Evolutionary conservation across 2,888 invertebrate genomes (phyloP), one percentile per base, ranked within the genome.

Genomic region (Drosophila falleni): DNA sequence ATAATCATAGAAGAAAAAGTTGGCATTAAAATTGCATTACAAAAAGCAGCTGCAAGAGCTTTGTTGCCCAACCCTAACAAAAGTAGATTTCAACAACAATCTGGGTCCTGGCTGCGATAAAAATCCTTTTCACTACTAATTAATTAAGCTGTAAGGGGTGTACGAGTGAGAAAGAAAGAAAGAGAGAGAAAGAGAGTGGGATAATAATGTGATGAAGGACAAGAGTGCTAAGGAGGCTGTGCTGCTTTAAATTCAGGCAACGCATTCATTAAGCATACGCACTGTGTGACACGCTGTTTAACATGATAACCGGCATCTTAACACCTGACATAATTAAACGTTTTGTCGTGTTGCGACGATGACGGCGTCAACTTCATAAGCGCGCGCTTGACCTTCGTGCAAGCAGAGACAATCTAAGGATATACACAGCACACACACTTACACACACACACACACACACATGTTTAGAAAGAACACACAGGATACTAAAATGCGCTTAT

Each of bases 241-340:
- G 37, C 41, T 60, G 53, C 47, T 59, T 75, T 75, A 64, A 73
- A 78, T 78, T 68, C 73, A 71, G 64, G 37, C 63, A 69, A 66
- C 55, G 47, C 58, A 51, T 69, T 59, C 42, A 69, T 82, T 73
- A 80, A 71, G 74, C 53, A 78, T 77, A 87, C 85, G 87, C 84
- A 76, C 67, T 63, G 68, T 88, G 54, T 86, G 58, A 46, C 61
- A 53, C 64, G 69, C 59, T 71, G 66, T 53, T 67, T 61, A 67
- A 78, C 74, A 74, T 62, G 81, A 84, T 86, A 86, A 89, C 76
- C 73, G 75, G 70, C 87, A 71, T 81, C 80, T 84, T 84, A 84
- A 75, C 87, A 89, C 89, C 89, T 86, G 87, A 81, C 85, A 89
- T 86, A 89, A 89, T 86, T 89, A 89, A 89, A 89, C 80, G 85